Evolutionary conservation across 1,140 invertebrate genomes (phyloP).

Genomic region (Bombus soroeensis): DNA sequence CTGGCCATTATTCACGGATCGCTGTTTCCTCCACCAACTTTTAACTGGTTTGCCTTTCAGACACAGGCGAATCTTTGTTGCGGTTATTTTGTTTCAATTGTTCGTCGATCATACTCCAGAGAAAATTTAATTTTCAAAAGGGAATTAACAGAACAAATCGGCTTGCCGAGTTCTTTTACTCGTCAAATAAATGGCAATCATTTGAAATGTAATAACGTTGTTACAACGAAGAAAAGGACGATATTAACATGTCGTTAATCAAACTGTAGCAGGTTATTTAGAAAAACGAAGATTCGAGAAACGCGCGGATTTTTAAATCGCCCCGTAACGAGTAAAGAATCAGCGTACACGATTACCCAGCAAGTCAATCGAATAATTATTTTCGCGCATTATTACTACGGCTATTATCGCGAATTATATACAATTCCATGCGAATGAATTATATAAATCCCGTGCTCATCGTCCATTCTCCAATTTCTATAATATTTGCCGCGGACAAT

Average conservation of each 20-base stretch:
- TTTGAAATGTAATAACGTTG: too few relatives aligned
- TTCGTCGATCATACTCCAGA: background rate
- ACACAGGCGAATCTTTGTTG: too few relatives aligned
- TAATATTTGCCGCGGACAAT: background rate
- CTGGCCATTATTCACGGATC: background rate
- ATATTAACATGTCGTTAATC: too few relatives aligned
- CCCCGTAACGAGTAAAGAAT: background rate
- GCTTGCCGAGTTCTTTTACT: background rate
- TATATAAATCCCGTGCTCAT: background rate
- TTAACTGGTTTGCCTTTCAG: background rate
- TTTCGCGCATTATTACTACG: background rate
- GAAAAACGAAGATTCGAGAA: too few relatives aligned
- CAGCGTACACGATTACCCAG: background rate
- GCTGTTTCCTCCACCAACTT: background rate
- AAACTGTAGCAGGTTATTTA: too few relatives aligned
- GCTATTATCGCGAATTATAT: background rate
- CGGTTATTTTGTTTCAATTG: background rate
- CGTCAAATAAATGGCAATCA: too few relatives aligned
- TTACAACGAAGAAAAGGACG: too few relatives aligned
- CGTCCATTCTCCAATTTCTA: background rate
- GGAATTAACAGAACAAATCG: background rate
- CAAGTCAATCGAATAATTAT: background rate
- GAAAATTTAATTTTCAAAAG: background rate
- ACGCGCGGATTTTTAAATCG: background rate
- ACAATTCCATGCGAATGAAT: background rate